phyloP scores from a whole-genome alignment of 1,140 invertebrate species.

The Thalassaphorura encarpata region DNA sequence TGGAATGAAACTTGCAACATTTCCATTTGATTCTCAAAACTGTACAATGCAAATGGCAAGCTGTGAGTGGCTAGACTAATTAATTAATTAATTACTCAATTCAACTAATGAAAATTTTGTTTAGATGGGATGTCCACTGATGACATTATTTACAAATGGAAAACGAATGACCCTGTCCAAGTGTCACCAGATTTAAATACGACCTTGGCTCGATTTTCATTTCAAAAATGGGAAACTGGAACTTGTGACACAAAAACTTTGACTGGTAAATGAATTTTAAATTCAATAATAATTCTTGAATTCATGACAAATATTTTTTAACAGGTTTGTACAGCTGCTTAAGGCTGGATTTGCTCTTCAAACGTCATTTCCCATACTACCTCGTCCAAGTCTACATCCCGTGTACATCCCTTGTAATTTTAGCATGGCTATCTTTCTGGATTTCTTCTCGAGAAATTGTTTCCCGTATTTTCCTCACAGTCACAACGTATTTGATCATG shows the following conservation, averaged over 20 bases:
- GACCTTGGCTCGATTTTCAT: constrained; percentile 83
- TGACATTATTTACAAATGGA: constrained; percentile 88
- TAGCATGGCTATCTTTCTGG: constrained; percentile 49
- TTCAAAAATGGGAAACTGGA: constrained; percentile 75
- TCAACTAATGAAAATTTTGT: neutral
- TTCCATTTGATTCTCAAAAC: constrained; percentile 14
- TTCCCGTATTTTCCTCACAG: constrained; percentile 43
- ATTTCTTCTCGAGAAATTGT: constrained; percentile 37
- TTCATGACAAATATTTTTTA: neutral
- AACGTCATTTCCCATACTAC: constrained; percentile 48
- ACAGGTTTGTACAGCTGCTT: constrained; percentile 43
- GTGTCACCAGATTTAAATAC: constrained; percentile 86
- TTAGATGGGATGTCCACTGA: constrained; percentile 82
- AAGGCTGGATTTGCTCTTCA: constrained; percentile 42
- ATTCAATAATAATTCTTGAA: neutral
- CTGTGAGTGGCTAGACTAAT: constrained; percentile 1
- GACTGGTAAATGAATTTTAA: neutral
- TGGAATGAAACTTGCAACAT: constrained; percentile 11
- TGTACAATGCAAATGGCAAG: constrained; percentile 16
- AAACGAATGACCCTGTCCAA: constrained; percentile 85
- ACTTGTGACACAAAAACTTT: constrained; percentile 1
- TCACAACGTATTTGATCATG: constrained; percentile 49
- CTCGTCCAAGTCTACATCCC: constrained; percentile 46
- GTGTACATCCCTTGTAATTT: constrained; percentile 47
- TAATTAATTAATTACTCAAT: neutral